Conservation (phyloP, 2,888 invertebrate species). For the Ennomos fuscantarius region DNA sequence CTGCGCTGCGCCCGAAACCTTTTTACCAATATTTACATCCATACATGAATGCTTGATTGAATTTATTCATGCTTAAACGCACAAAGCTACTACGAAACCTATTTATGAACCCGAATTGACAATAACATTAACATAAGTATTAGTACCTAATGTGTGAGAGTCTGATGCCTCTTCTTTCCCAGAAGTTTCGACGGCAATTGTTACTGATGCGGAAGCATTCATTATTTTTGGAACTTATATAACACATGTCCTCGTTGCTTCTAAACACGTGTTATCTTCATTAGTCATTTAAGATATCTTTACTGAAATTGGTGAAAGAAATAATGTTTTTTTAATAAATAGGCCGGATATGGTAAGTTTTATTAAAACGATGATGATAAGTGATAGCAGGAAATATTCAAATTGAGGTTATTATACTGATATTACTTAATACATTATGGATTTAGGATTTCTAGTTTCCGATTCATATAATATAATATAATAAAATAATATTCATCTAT, state of each 20-base stretch:
- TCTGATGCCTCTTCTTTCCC: conserved; percentile 50
- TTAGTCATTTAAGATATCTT: conserved; percentile 18
- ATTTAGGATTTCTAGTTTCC: conserved; percentile 1
- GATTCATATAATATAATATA: neutral
- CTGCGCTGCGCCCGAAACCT: conserved; percentile 29
- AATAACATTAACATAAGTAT: conserved; percentile 55
- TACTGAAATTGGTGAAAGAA: conserved; percentile 12
- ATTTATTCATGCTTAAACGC: conserved; percentile 42
- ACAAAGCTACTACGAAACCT: conserved; percentile 41
- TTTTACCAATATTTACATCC: conserved; percentile 43
- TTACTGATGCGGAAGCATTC: conserved; percentile 54
- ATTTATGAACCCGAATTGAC: conserved; percentile 53
- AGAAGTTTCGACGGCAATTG: conserved; percentile 37
- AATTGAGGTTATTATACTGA: neutral
- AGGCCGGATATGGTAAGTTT: conserved; percentile 16
- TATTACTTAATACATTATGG: conserved; percentile 1
- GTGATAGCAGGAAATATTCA: conserved; percentile 14
- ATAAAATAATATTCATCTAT: no score
- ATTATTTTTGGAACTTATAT: conserved; percentile 44
- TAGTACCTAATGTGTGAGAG: conserved; percentile 50
- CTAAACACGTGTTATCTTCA: conserved; percentile 37
- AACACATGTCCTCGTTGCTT: conserved; percentile 40
- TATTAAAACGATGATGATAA: conserved; percentile 12
- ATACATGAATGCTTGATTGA: conserved; percentile 40
- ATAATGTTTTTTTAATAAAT: conserved; percentile 7